Conservation (phyloP, 2,888 invertebrate genomes). For the Andrena camellia region DNA sequence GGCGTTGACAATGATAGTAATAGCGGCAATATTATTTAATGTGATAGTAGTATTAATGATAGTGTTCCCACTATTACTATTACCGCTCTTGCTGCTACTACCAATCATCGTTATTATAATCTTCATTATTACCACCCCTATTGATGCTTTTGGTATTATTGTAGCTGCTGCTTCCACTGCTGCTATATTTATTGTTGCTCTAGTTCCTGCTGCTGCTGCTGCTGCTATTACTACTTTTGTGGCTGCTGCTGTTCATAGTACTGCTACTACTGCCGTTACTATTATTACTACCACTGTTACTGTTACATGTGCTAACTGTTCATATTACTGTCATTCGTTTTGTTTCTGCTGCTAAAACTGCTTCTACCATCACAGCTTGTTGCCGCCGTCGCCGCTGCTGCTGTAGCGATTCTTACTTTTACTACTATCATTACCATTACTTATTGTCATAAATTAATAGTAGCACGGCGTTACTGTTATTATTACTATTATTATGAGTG, state of each 20-base stretch:
- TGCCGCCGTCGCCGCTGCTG: not conserved
- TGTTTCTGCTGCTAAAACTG: slow-evolving; percentile 4
- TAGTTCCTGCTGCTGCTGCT: not conserved
- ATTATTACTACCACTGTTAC: not conserved
- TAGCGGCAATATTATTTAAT: slow-evolving; percentile 52
- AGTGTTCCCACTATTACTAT: slow-evolving; percentile 55
- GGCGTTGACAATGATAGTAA: slow-evolving; percentile 45
- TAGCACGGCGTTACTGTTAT: slow-evolving; percentile 33
- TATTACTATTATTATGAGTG: slow-evolving; percentile 42
- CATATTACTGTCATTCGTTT: not conserved
- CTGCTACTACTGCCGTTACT: not conserved
- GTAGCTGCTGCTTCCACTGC: not conserved
- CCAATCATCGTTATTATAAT: slow-evolving; percentile 15
- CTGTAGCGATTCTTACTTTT: not conserved
- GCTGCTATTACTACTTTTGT: not conserved
- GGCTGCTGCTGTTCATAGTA: not conserved
- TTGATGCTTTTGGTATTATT: not conserved
- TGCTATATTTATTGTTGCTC: slow-evolving; percentile 7
- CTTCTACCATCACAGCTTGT: slow-evolving; percentile 6
- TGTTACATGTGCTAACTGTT: not conserved
- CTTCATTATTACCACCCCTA: not conserved
- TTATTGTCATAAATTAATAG: slow-evolving; percentile 14
- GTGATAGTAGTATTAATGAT: slow-evolving; percentile 53
- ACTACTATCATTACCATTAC: slow-evolving; percentile 10
- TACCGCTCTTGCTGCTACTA: slow-evolving; percentile 41